Base-by-base conservation (phyloP, 2,797 vertebrate genomes). In the Dermochelys coriacea region DNA sequence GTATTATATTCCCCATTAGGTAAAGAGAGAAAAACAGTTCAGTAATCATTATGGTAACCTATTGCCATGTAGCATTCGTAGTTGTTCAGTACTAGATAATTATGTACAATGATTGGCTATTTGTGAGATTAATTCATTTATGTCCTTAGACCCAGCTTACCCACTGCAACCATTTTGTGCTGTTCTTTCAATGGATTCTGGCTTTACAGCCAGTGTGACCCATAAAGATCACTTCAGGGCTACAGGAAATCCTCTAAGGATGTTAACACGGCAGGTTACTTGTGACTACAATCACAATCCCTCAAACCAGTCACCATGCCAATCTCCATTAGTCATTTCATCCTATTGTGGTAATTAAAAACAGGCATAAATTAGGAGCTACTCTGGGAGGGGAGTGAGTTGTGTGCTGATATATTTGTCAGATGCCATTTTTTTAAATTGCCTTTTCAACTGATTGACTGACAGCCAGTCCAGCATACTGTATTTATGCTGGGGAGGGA, bases 41-140 rank as follows among this genome's bases (percentile, higher is more conserved):
- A 5, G 3, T 68, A 61, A n/a, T 37, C 7, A 10, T 15, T 45
- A 82, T 85, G 78, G 19, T 14, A 87, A 97, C 85, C 88, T 45
- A 84, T 7, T 6, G 21, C 55, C 1, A 3, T 0, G 0, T 45
- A 0, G 0, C 18, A 27, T 12, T 92, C 93, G 45, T 45, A 49
- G 3, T 91, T 71, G 9, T n/a, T 92, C 8, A 19, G 5, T 50
- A 41, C 37, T 37, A 71, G 81, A 41, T 9, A 8, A 37, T 83
- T 85, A 8, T 0, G 0, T 52, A 1, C 0, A 0, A 11, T 82
- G 61, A 59, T 45, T n/a, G 87, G 50, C 12, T 3, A 1, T 25
- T 75, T 50, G 64, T 71, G 68, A 82, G n/a, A 18, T 91, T 37
- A 80, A 74, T 86, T 78, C 50, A 82, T 82, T 77, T 25, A 50